Evolutionary conservation across 2,113 vertebrate species (phyloP).

Genomic region (Meles meles): DNA sequence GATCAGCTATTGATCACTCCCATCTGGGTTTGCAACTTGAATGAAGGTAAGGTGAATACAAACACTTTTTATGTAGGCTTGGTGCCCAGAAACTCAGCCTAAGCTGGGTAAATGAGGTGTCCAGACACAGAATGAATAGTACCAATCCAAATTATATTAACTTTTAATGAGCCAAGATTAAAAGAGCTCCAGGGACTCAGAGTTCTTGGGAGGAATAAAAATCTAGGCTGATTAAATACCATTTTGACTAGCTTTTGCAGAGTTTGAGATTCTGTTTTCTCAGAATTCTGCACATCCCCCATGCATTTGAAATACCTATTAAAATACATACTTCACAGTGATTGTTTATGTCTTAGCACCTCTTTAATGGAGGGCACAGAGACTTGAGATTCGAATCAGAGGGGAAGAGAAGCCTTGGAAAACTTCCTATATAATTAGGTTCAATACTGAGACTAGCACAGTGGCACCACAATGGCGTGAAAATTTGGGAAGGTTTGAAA

Average conservation of each 20-base stretch:
- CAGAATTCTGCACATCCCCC: conserved; percentile 44
- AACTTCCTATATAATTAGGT: conserved; percentile 78
- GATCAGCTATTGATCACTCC: conserved; percentile 44
- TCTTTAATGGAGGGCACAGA: conserved; percentile 37
- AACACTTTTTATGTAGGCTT: neutral
- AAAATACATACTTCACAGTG: neutral
- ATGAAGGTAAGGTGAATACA: neutral
- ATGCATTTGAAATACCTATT: neutral
- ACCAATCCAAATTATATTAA: conserved; percentile 42
- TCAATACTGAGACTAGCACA: conserved; percentile 18
- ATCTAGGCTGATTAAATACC: conserved; percentile 47
- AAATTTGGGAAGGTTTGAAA: neutral
- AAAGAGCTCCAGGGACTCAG: conserved; percentile 53
- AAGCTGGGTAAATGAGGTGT: neutral
- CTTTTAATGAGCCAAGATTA: conserved; percentile 54
- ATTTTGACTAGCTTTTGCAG: conserved; percentile 25
- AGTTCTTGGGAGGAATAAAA: conserved; percentile 41
- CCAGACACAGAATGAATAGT: conserved; percentile 20
- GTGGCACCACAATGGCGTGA: neutral
- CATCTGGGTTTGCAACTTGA: conserved; percentile 6
- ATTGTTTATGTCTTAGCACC: neutral
- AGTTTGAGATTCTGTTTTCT: neutral
- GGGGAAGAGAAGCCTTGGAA: conserved; percentile 57
- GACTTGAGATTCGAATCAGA: conserved; percentile 44
- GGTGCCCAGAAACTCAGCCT: neutral